Percentiles rank a stretch among this genome's conserved stretches.
These are phyloP conservation scores for Clarias gariepinus DNA, from an alignment of 2,113 vertebrate species.

Conservation along the genomic window DNA sequence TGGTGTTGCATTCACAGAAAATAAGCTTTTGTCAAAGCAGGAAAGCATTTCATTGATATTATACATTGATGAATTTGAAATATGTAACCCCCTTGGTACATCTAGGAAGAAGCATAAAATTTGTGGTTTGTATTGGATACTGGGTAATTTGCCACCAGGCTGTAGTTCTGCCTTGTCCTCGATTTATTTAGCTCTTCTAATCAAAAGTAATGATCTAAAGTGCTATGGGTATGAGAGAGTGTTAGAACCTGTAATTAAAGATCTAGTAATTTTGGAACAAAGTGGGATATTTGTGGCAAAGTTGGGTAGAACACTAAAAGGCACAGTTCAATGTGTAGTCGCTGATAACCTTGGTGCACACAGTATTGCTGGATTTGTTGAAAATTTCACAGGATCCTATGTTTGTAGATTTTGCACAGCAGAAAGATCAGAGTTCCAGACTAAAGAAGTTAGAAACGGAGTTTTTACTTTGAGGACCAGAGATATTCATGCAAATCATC, in stretches of 20 bases:
- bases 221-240: too few species aligned
- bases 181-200: constrained; percentile 18
- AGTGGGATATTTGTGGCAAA: too few species aligned
- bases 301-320: too few species aligned
- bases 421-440: constrained; percentile 7
- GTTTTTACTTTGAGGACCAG: constrained; percentile 1
- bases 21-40: constrained; percentile 33
- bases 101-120: constrained; percentile 35
- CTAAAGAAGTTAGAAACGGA: constrained; percentile 18
- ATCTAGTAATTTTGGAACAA: too few species aligned
- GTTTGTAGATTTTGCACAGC: neutral
- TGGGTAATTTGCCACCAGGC: constrained; percentile 2
- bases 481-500: constrained; percentile 27
- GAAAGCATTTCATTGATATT: constrained; percentile 48
- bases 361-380: neutral
- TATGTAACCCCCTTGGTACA: constrained; percentile 35
- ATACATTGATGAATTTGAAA: constrained; percentile 37
- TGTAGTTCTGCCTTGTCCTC: constrained; percentile 12
- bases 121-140: too few species aligned
- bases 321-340: too few species aligned
- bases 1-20: constrained; percentile 41
- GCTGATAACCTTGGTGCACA: too few species aligned
- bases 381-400: neutral
- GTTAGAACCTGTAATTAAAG: too few species aligned
- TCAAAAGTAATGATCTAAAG: too few species aligned